Percentiles rank a stretch among this genome's conserved stretches.
Conservation (phyloP, 2,797 vertebrate species). For the Enteromius fasciolatus region DNA sequence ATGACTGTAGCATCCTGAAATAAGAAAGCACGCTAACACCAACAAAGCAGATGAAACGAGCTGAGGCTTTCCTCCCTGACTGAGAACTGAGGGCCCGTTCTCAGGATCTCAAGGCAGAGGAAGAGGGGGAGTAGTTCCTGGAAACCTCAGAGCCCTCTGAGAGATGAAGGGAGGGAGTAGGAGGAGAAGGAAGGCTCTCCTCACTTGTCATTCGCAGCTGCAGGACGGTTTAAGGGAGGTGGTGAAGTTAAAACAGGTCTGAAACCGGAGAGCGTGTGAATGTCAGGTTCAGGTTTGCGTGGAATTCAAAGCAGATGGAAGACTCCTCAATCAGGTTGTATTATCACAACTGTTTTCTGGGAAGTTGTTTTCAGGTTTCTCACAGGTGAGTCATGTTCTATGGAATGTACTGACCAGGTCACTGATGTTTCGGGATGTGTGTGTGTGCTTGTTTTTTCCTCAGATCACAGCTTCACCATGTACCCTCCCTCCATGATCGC, state of each 20-base stretch:
- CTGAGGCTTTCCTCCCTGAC: neutral
- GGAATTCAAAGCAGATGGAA: slow-evolving; percentile 52
- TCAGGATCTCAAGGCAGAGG: slow-evolving; percentile 43
- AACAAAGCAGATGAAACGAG: slow-evolving; percentile 23
- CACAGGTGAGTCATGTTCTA: slow-evolving; percentile 53
- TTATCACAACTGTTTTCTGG: slow-evolving; percentile 33
- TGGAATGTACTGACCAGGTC: slow-evolving; percentile 54
- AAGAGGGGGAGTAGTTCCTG: slow-evolving; percentile 66
- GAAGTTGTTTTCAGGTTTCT: slow-evolving; percentile 11
- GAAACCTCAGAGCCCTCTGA: slow-evolving; percentile 68
- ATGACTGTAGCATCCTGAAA: slow-evolving; percentile 62
- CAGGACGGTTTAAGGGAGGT: slow-evolving; percentile 63
- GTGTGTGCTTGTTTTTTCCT: slow-evolving; percentile 35
- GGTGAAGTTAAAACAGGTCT: slow-evolving; percentile 62
- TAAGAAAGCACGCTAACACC: slow-evolving; percentile 47
- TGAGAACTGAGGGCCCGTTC: neutral
- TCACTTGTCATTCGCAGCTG: slow-evolving; percentile 74
- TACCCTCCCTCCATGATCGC: slow-evolving; percentile 98
- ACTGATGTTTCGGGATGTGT: slow-evolving; percentile 28
- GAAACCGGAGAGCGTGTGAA: slow-evolving; percentile 68
- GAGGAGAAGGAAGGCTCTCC: slow-evolving; percentile 56
- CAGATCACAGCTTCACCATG: slow-evolving; percentile 95
- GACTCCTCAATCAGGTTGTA: slow-evolving; percentile 16
- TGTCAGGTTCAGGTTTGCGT: slow-evolving; percentile 58
- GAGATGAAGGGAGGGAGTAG: slow-evolving; percentile 65